Percentiles rank a stretch among this genome's conserved stretches.
Evolutionary conservation across 2,888 invertebrate species (phyloP).

Genomic region (Sarcophaga caerulescens): DNA sequence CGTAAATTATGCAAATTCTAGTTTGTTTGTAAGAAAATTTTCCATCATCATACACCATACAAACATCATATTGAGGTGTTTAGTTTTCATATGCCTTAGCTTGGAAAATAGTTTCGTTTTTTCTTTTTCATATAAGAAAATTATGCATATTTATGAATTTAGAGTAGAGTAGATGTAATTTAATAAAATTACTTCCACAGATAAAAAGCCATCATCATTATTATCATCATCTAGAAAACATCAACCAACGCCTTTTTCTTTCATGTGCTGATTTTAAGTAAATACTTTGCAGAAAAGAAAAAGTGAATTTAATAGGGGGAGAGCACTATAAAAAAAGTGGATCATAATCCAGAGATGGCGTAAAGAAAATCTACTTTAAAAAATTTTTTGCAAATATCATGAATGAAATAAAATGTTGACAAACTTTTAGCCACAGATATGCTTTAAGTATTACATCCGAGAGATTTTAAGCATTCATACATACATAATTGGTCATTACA

Average conservation of each 20-base stretch:
- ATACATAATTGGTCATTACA: too few relatives aligned
- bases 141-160: constrained; percentile 59
- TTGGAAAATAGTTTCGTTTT: neutral
- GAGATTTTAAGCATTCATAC: too few relatives aligned
- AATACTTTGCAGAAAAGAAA: constrained; percentile 44
- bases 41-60: constrained; percentile 26
- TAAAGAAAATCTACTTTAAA: too few relatives aligned
- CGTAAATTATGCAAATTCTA: constrained; percentile 60
- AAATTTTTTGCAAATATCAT: too few relatives aligned
- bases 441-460: too few relatives aligned
- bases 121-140: neutral
- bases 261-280: constrained; percentile 20
- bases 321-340: neutral
- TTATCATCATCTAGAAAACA: neutral
- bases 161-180: constrained; percentile 48
- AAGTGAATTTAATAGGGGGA: constrained; percentile 44
- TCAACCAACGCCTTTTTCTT: constrained; percentile 51
- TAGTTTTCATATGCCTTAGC: neutral
- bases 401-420: too few relatives aligned
- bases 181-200: constrained; percentile 53
- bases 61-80: neutral
- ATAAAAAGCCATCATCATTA: constrained; percentile 15
- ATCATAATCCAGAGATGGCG: too few relatives aligned
- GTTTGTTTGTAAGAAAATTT: constrained; percentile 22
- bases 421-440: too few relatives aligned